Evolutionary conservation across 2,888 invertebrate species (phyloP).

Genomic region (Melipona bicolor): DNA sequence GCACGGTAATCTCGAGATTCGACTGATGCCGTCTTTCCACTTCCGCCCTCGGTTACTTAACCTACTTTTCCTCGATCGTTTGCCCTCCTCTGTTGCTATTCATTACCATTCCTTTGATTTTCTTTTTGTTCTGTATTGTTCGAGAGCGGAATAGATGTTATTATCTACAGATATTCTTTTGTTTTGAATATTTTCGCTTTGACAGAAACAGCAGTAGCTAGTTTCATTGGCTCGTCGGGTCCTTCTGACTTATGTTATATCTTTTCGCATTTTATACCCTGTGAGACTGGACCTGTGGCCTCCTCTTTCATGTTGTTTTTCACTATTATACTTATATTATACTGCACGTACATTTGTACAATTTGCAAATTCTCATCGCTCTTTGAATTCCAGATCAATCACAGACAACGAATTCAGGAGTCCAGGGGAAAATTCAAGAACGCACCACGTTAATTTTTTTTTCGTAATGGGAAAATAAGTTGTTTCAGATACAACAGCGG

Average conservation of each 20-base stretch:
- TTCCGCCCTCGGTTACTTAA: conserved; percentile 20
- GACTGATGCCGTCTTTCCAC: conserved; percentile 9
- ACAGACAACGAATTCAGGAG: background rate
- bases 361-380: too few species aligned
- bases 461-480: background rate
- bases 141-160: too few species aligned
- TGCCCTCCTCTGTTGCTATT: background rate
- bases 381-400: too few species aligned
- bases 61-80: conserved; percentile 42
- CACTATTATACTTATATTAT: background rate
- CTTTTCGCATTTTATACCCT: background rate
- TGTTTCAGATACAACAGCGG: conserved; percentile 27
- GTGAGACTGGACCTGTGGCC: background rate
- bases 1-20: conserved; percentile 64
- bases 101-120: background rate
- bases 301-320: background rate
- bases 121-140: background rate
- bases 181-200: background rate
- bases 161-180: background rate
- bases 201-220: too few species aligned
- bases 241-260: background rate
- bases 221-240: background rate
- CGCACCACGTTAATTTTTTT: background rate
- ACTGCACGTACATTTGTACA: too few species aligned
- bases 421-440: background rate